phyloP scores from a whole-genome alignment of 1,140 invertebrate species.

The Brachionus manjavacas region DNA sequence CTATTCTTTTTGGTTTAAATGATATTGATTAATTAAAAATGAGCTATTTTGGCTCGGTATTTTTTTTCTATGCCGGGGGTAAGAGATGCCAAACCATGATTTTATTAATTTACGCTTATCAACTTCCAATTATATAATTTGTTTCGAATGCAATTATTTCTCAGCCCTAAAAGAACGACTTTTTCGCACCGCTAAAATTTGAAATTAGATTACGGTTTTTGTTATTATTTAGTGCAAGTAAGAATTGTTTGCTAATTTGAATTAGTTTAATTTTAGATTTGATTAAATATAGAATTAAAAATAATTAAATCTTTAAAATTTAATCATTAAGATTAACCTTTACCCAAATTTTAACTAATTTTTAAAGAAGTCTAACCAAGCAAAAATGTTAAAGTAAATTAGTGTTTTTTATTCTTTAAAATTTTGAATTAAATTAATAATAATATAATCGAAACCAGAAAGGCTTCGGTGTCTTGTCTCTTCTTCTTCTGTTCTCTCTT shows the following conservation, averaged over 20 bases:
- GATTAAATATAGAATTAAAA: not conserved
- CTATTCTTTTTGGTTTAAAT: not conserved
- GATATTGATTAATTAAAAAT: conserved; percentile 34
- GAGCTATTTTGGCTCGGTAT: not conserved
- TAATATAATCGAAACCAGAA: too few species aligned
- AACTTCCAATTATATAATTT: not conserved
- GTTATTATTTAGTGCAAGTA: not conserved
- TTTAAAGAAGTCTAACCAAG: not conserved
- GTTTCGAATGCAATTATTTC: not conserved
- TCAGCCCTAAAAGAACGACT: not conserved
- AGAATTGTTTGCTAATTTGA: not conserved
- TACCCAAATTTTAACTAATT: not conserved
- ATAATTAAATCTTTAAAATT: not conserved
- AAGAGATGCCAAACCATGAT: not conserved
- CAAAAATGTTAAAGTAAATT: not conserved
- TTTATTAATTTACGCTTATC: conserved; percentile 10
- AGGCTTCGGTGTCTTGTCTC: too few species aligned
- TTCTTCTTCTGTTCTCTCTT: too few species aligned
- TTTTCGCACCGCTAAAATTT: not conserved
- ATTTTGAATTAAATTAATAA: not conserved
- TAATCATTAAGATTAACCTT: not conserved
- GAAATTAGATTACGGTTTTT: not conserved
- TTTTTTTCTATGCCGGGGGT: not conserved
- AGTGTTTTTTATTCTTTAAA: too few species aligned
- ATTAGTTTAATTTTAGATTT: not conserved